Evolutionary conservation across 37 sponge, comb jelly and placozoan species (phyloP).

Genomic region (Ephydatia muelleri): DNA sequence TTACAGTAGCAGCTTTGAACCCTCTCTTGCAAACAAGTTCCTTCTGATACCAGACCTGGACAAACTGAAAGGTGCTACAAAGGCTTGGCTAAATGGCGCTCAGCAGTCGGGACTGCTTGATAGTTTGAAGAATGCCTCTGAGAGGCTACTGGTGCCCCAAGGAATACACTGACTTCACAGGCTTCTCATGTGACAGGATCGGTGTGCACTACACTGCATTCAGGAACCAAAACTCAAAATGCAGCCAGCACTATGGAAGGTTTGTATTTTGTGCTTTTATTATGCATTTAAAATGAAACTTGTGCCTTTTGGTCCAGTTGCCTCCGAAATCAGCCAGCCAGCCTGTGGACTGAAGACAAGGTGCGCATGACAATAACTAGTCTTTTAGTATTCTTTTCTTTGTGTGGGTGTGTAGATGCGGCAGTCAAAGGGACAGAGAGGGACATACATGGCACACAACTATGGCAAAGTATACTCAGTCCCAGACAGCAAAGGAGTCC

Average conservation of each 20-base stretch:
- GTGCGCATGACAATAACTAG: slow-evolving; percentile 18
- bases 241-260: slow-evolving; percentile 41
- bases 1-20: slow-evolving; percentile 29
- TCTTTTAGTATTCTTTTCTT: neutral
- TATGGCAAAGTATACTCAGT: slow-evolving; percentile 60
- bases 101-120: neutral
- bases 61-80: neutral
- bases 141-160: slow-evolving; percentile 75
- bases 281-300: neutral
- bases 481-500: slow-evolving; percentile 14
- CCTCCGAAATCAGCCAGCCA: slow-evolving; percentile 64
- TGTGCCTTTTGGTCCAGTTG: slow-evolving; percentile 41
- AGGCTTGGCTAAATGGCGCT: neutral
- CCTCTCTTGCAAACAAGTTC: slow-evolving; percentile 41
- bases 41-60: slow-evolving; percentile 59
- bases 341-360: slow-evolving; percentile 56
- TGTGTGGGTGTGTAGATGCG: slow-evolving; percentile 12
- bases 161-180: slow-evolving; percentile 62
- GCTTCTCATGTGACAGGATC: slow-evolving; percentile 68
- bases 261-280: slow-evolving; percentile 7
- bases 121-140: slow-evolving; percentile 50
- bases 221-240: slow-evolving; percentile 48
- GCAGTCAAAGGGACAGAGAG: slow-evolving; percentile 24
- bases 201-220: slow-evolving; percentile 72
- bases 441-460: slow-evolving; percentile 59